phyloP scores from a whole-genome alignment of 2,113 vertebrate species.

The Tangachromis dhanisi region DNA sequence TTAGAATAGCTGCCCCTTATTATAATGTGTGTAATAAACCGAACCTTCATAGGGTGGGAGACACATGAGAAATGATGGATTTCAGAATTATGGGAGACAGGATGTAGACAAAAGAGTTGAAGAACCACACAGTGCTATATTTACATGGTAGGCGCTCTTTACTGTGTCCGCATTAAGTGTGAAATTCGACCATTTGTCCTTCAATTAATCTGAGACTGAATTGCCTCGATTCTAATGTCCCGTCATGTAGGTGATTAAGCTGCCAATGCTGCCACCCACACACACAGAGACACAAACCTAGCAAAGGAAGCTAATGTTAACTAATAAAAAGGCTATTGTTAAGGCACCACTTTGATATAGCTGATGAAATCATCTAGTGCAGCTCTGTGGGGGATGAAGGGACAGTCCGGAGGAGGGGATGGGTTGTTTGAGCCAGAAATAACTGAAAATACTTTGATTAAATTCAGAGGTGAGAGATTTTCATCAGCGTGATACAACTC shows the following conservation, averaged over 20 bases:
- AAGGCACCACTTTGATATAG: slow-evolving; percentile 12
- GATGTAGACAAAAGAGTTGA: neutral
- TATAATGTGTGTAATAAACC: slow-evolving; percentile 19
- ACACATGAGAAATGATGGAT: neutral
- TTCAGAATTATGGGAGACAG: neutral
- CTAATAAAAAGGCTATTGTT: slow-evolving; percentile 22
- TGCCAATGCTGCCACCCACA: slow-evolving; percentile 3
- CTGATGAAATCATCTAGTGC: slow-evolving; percentile 6
- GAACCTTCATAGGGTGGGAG: neutral
- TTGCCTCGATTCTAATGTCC: neutral
- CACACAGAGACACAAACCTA: neutral
- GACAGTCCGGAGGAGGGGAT: neutral
- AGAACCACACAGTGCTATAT: neutral
- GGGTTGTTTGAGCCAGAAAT: slow-evolving; percentile 18
- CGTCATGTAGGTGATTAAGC: slow-evolving; percentile 25
- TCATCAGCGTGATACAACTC: slow-evolving; percentile 44
- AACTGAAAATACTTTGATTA: slow-evolving; percentile 49
- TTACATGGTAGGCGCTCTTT: neutral
- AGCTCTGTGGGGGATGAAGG: neutral
- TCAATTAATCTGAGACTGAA: slow-evolving; percentile 6
- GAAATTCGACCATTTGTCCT: slow-evolving; percentile 15
- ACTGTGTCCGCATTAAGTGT: neutral
- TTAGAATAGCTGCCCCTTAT: slow-evolving; percentile 17
- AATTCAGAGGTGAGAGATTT: slow-evolving; percentile 56
- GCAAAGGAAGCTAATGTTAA: neutral